Percentiles rank a stretch among this genome's conserved stretches.
Conservation (phyloP, 2,113 vertebrate species). For the Eira barbara region DNA sequence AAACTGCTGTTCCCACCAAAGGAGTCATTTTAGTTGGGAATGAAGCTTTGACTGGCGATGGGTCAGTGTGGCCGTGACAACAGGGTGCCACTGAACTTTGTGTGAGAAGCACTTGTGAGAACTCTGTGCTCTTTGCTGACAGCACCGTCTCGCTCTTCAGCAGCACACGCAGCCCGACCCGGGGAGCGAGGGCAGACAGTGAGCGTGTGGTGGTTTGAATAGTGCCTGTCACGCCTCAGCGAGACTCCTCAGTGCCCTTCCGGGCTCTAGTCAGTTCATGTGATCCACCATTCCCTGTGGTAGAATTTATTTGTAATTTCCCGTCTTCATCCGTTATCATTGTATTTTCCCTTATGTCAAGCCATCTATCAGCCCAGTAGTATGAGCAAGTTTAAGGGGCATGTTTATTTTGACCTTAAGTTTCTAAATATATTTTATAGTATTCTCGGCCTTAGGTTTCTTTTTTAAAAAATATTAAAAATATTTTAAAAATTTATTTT, state of each 20-base stretch:
- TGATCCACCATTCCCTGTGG: background rate
- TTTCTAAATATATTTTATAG: background rate
- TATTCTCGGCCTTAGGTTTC: background rate
- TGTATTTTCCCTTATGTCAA: background rate
- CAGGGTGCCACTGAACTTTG: background rate
- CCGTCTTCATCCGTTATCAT: background rate
- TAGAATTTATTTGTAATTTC: background rate
- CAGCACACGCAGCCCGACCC: background rate
- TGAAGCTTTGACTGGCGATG: background rate
- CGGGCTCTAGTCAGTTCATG: background rate
- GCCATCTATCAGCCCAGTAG: background rate
- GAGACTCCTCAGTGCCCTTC: background rate
- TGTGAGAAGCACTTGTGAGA: background rate
- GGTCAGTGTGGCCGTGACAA: background rate
- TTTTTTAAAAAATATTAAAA: background rate
- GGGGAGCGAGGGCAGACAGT: fast-evolving
- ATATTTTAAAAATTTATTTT: no score
- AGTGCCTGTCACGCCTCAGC: background rate
- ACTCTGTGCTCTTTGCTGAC: background rate
- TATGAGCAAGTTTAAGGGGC: background rate
- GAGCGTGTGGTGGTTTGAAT: background rate
- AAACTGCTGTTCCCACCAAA: background rate
- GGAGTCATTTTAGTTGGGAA: background rate
- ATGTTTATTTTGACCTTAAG: background rate
- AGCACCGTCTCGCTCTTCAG: background rate